Conservation (phyloP, 2,888 invertebrate species). For the Anarsia innoxiella region DNA sequence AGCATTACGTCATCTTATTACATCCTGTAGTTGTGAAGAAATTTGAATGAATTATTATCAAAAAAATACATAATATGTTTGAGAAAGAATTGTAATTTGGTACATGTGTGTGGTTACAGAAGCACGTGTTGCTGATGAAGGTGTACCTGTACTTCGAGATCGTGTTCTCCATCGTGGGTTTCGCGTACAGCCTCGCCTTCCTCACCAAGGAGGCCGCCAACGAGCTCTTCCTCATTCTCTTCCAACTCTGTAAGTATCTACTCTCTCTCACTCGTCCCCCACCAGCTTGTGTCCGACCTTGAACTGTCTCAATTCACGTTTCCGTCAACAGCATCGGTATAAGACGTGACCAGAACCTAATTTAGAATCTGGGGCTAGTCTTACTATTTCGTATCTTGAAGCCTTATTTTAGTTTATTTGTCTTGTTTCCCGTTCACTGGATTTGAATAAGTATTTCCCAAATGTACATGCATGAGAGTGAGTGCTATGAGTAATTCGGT, state of each 20-base stretch:
- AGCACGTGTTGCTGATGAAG: slow-evolving; percentile 62
- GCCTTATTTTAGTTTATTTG: too few species aligned
- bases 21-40: not conserved
- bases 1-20: not conserved
- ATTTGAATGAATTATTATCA: not conserved
- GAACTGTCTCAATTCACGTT: too few species aligned
- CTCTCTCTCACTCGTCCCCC: too few species aligned
- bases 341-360: too few species aligned
- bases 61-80: not conserved
- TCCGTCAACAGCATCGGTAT: too few species aligned
- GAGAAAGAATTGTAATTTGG: not conserved
- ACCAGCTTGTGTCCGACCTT: too few species aligned
- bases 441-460: too few species aligned
- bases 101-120: slow-evolving; percentile 37
- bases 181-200: slow-evolving; percentile 58
- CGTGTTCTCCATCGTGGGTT: slow-evolving; percentile 54
- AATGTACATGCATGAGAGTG: too few species aligned
- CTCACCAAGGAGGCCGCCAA: slow-evolving; percentile 54
- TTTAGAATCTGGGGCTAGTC: too few species aligned
- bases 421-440: too few species aligned
- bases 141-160: slow-evolving; percentile 64
- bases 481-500: too few species aligned
- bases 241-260: slow-evolving; percentile 55
- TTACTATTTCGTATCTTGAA: too few species aligned
- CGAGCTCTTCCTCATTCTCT: slow-evolving; percentile 58